Base-by-base conservation (phyloP, 2,888 invertebrate species). In the Polietes domitor region DNA sequence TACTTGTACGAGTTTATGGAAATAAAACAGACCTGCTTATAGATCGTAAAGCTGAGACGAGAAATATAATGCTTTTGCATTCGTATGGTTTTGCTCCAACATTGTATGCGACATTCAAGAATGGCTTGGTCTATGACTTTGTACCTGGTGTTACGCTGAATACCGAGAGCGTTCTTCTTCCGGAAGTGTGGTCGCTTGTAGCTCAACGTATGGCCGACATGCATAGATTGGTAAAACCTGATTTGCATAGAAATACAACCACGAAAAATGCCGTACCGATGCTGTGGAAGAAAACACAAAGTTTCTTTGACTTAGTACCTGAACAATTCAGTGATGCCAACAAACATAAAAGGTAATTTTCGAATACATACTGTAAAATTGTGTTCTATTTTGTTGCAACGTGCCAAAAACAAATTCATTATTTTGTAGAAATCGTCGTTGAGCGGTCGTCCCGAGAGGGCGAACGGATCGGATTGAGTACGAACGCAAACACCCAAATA, bases 21-120 rank as follows among this genome's bases (percentile, higher is more conserved):
- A 95, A 96, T 88, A 98, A 98, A 92, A 98, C 98, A 1, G 98
- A 98, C 92, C 93, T 97, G 87, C 94, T 99, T 85, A 98, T 99
- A 89, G 97, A 99, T 91, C 94, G 98, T 85, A 94, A 96, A 90
- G 95, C 96, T 72, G 98, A 98, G 93, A 95, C 95, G 79, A 94
- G 93, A 86, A 94, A 94, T 88, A 94, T 94, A 82, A 90, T 93
- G 84, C 88, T 95, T 86, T 92, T 97, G 85, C 94, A 97, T 91
- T 93, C 94, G 82, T 94, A 94, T 87, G 96, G 96, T 19, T 94
- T 97, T 88, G 97, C 98, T 61, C 97, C 98, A 73, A 94, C 95
- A 68, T 93, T 99, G 63, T 98, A 97, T 93, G 98, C 97, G 70
- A 95, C 96, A 65, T 99, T 99, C 92, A 94, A 95, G 87, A 99